These are phyloP conservation scores for Taenaris catops DNA, from an alignment of 2,888 invertebrate genomes.

Conservation along the genomic window DNA sequence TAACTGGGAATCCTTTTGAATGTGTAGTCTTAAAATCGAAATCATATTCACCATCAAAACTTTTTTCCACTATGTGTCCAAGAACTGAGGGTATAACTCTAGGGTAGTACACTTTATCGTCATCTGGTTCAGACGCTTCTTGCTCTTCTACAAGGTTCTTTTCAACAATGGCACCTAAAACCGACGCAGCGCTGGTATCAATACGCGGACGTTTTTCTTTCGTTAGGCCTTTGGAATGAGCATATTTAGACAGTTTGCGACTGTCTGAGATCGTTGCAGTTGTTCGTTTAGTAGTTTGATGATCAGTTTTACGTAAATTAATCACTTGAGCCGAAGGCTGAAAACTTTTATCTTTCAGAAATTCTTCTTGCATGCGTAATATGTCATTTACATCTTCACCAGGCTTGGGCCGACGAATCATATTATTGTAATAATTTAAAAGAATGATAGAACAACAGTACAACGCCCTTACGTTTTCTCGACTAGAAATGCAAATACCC, in stretches of 20 bases:
- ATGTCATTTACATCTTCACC: slow-evolving; percentile 87
- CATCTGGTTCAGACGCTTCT: slow-evolving; percentile 30
- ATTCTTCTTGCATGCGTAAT: slow-evolving; percentile 86
- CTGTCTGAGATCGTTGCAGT: slow-evolving; percentile 25
- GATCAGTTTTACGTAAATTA: slow-evolving; percentile 50
- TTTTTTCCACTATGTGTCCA: slow-evolving; percentile 81
- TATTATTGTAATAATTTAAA: no score
- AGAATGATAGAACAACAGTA: no score
- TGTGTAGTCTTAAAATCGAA: slow-evolving; percentile 44
- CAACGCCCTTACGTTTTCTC: no score
- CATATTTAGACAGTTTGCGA: slow-evolving; percentile 63
- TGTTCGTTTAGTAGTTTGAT: slow-evolving; percentile 37
- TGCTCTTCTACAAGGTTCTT: slow-evolving; percentile 37
- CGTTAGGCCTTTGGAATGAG: slow-evolving; percentile 52
- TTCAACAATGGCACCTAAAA: slow-evolving; percentile 54
- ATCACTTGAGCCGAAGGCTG: slow-evolving; percentile 83
- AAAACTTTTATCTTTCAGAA: slow-evolving; percentile 76
- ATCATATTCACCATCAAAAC: slow-evolving; percentile 33
- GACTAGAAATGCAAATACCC: no score
- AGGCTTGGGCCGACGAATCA: slow-evolving; percentile 84
- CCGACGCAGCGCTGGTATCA: slow-evolving; percentile 29
- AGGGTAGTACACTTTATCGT: slow-evolving; percentile 68
- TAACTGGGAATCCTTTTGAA: slow-evolving; percentile 71
- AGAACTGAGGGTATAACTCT: slow-evolving; percentile 59
- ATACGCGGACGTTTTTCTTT: slow-evolving; percentile 60